Base-by-base conservation (phyloP, 2,888 invertebrate species). In the Neria commutata region DNA sequence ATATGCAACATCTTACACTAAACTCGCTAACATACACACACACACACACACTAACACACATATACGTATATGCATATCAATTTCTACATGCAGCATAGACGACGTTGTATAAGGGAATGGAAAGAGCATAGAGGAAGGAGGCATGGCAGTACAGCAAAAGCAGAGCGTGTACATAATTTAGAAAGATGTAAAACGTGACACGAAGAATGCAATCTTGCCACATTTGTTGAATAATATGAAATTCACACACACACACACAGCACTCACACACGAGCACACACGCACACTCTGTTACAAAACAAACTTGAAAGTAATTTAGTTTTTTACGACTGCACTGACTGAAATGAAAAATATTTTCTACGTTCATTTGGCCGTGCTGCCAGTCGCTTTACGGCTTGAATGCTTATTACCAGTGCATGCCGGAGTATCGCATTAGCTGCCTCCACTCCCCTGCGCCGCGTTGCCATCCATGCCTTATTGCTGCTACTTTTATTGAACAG, bases 301-400 rank as follows among this genome's bases (percentile, higher is more conserved):
- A 72, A 75, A 73, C 71, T 74, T 71, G 72, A 76, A 75, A 75
- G 75, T 73, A 75, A 75, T 75, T 75, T 75, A 71, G 75, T 70
- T 73, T 74, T 75, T 76, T 75, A 75, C 69, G 76, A 76, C 75
- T 74, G 69, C 69, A 68, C 58, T 69, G 74, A 58, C 25, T 53
- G 73, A 73, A 71, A 74, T 74, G 57, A 71, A 69, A 73, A 75
- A 68, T 74, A 66, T 66, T 64, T 42, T 25, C 58, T 47, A 17
- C 33, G n/a, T 33, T 47, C 8, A 33, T 21, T 10, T 49, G 29
- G 11, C 3, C 21, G 19, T 24, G 50, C 23, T 26, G 26, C 53
- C 50, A 37, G 6, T n/a, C 48, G 16, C 16, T 48, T 48, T 17
- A 49, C 33, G 25, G 29, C 50, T 50, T 50, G 33, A 50, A 21